These are phyloP conservation scores for Diceros bicornis DNA, from an alignment of 2,797 vertebrate genomes.

Conservation along the genomic window DNA sequence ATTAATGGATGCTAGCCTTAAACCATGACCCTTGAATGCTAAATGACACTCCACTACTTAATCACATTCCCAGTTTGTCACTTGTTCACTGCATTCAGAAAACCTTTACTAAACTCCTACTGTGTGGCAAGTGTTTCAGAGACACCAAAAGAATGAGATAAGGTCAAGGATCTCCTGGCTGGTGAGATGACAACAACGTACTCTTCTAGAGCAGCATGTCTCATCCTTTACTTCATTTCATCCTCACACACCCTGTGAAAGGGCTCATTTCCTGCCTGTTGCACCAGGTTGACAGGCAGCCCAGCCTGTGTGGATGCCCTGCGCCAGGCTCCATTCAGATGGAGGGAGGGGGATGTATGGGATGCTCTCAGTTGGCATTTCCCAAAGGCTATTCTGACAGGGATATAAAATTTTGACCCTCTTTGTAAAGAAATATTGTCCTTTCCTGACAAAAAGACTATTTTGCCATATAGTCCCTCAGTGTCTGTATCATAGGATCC, in stretches of 20 bases:
- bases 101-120: background rate
- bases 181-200: background rate
- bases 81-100: background rate
- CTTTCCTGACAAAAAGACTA: background rate
- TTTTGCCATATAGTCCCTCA: background rate
- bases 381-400: background rate
- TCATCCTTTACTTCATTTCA: background rate
- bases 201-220: background rate
- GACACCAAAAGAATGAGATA: background rate
- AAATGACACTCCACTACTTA: background rate
- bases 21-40: background rate
- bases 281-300: background rate
- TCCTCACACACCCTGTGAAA: background rate
- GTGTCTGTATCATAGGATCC: too few species aligned
- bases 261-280: background rate
- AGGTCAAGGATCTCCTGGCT: background rate
- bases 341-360: rapidly evolving
- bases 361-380: background rate
- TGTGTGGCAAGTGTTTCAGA: background rate
- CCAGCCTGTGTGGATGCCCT: background rate
- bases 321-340: background rate
- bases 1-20: background rate
- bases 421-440: background rate
- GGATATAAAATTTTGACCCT: background rate
- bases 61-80: background rate